Percentiles rank a stretch among this genome's conserved stretches.
Evolutionary conservation across 2,888 invertebrate species (phyloP).

Genomic region (Tipula unca): DNA sequence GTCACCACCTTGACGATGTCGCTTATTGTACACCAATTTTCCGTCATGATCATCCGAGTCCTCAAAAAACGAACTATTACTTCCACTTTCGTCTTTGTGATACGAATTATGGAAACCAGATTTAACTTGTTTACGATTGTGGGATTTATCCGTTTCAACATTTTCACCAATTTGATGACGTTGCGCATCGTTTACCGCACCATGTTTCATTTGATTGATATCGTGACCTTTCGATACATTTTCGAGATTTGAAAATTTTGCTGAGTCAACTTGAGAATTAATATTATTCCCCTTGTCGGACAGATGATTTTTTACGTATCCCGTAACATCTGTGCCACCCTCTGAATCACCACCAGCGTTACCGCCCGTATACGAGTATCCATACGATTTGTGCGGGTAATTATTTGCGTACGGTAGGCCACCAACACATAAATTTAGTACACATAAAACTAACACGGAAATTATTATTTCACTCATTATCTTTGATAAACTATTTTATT

Average conservation of each 20-base stretch:
- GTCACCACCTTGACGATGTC: constrained; percentile 22
- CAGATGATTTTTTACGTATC: constrained; percentile 23
- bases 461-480: constrained; percentile 14
- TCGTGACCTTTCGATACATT: constrained; percentile 22
- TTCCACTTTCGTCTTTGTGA: constrained; percentile 61
- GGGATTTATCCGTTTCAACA: constrained; percentile 40
- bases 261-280: constrained; percentile 19
- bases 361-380: constrained; percentile 16
- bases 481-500: background rate
- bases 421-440: background rate
- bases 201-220: constrained; percentile 21
- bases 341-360: background rate
- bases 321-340: constrained; percentile 19
- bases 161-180: constrained; percentile 24
- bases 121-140: constrained; percentile 60
- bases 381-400: constrained; percentile 23
- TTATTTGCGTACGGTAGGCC: constrained; percentile 23
- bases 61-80: constrained; percentile 60
- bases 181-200: constrained; percentile 21
- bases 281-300: constrained; percentile 22
- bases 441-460: background rate
- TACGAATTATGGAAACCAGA: constrained; percentile 61
- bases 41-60: constrained; percentile 47
- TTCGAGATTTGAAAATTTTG: constrained; percentile 23
- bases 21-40: constrained; percentile 34